Conservation (phyloP, 2,888 invertebrate species). For the Plebejus argus region DNA sequence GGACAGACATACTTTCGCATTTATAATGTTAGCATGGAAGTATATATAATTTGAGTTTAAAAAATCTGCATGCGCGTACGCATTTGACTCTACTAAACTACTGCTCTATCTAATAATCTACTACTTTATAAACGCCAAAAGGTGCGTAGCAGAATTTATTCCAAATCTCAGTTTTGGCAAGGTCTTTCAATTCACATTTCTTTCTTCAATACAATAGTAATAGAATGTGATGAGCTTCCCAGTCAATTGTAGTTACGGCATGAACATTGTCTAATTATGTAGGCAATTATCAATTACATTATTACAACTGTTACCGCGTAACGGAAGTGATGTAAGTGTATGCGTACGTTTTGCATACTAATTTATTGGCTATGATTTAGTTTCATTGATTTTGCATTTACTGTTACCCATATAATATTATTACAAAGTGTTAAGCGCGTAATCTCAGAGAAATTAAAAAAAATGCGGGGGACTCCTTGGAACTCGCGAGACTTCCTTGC, state of each 20-base stretch:
- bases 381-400: not conserved
- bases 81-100: no score
- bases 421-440: no score
- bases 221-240: not conserved
- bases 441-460: no score
- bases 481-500: no score
- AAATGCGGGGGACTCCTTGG: no score
- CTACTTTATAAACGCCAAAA: not conserved
- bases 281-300: slow-evolving; percentile 45
- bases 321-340: slow-evolving; percentile 41
- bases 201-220: not conserved
- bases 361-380: not conserved
- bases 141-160: not conserved
- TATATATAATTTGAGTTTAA: no score
- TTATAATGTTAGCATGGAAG: no score
- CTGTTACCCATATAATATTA: no score
- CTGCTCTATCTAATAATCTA: no score
- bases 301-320: slow-evolving; percentile 43
- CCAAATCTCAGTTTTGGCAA: not conserved
- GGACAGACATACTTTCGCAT: no score
- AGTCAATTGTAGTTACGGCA: slow-evolving; percentile 31
- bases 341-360: slow-evolving; percentile 1
- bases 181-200: not conserved
- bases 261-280: slow-evolving; percentile 44
- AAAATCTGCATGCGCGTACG: no score